A percentile compares a stretch with the other conserved stretches of the same genome.
These are phyloP conservation scores for Psophia crepitans DNA, from an alignment of 2,113 vertebrate genomes.

Conservation along the genomic window DNA sequence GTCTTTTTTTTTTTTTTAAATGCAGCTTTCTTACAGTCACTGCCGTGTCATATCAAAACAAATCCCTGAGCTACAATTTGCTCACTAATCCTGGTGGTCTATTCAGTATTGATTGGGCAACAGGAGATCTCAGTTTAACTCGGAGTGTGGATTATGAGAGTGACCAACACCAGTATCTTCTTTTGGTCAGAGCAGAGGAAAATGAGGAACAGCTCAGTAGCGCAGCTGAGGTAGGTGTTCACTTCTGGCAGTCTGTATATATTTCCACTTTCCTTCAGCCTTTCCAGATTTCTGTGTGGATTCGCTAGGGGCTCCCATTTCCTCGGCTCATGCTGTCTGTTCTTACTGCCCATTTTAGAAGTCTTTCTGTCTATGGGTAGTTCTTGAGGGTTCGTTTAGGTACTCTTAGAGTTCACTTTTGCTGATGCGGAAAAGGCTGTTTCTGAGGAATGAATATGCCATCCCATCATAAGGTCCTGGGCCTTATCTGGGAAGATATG, in stretches of 20 bases:
- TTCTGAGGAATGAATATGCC: not conserved
- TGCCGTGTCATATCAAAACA: conserved; percentile 86
- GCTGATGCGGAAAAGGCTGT: not conserved
- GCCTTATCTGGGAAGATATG: not conserved
- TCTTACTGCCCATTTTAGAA: not conserved
- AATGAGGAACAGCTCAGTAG: conserved; percentile 77
- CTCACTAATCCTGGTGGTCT: conserved; percentile 85
- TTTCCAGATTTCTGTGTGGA: not conserved
- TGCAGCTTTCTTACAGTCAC: conserved; percentile 82
- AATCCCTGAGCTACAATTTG: conserved; percentile 83
- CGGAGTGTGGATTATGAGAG: conserved; percentile 83
- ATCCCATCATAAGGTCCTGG: not conserved
- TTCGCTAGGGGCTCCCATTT: not conserved
- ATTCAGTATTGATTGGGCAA: conserved; percentile 78
- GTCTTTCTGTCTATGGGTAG: not conserved
- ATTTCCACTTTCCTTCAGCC: not conserved
- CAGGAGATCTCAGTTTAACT: conserved; percentile 81
- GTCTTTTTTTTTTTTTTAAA: not conserved
- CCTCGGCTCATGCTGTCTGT: not conserved
- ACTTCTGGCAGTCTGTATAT: not conserved
- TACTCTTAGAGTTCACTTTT: not conserved
- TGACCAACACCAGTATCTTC: conserved; percentile 81
- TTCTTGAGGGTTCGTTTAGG: not conserved
- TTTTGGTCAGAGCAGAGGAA: conserved; percentile 83
- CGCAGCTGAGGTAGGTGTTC: conserved; percentile 78